These are phyloP conservation scores for Diorhabda elongata DNA, from an alignment of 1,140 invertebrate genomes.

Conservation along the genomic window DNA sequence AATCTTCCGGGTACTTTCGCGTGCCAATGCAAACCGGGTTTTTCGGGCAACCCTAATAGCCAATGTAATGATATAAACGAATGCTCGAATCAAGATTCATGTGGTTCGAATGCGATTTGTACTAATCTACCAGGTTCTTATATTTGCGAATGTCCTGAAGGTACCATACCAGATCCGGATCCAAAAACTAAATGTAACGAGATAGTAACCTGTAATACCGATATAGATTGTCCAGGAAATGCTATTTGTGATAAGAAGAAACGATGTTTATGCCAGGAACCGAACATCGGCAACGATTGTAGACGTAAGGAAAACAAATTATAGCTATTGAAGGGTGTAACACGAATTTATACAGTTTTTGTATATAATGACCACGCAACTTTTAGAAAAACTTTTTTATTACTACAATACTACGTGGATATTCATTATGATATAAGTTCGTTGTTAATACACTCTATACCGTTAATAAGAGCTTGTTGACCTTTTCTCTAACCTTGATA, in stretches of 20 bases:
- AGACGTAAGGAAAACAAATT: slow-evolving; percentile 65
- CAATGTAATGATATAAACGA: slow-evolving; percentile 82
- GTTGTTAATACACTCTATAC: too few relatives aligned
- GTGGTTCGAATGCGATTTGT: slow-evolving; percentile 77
- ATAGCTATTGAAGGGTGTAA: too few relatives aligned
- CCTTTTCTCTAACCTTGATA: too few relatives aligned
- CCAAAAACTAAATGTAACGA: slow-evolving; percentile 71
- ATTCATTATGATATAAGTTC: too few relatives aligned
- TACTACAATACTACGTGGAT: too few relatives aligned
- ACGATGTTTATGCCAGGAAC: slow-evolving; percentile 82
- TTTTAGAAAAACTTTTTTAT: too few relatives aligned
- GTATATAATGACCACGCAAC: too few relatives aligned
- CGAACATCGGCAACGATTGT: slow-evolving; percentile 86
- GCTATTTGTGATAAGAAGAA: slow-evolving; percentile 74
- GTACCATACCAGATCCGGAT: slow-evolving; percentile 77
- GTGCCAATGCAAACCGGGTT: slow-evolving; percentile 77
- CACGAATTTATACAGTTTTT: too few relatives aligned
- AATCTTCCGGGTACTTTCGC: slow-evolving; percentile 74
- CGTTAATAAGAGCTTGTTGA: too few relatives aligned
- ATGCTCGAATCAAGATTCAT: slow-evolving; percentile 62
- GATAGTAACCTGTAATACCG: slow-evolving; percentile 68
- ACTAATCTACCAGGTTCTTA: slow-evolving; percentile 73
- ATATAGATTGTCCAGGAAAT: slow-evolving; percentile 83
- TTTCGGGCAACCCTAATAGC: slow-evolving; percentile 71
- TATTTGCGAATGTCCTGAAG: slow-evolving; percentile 74